phyloP scores from a whole-genome alignment of 2,113 vertebrate species.

The Amphiprion percula region DNA sequence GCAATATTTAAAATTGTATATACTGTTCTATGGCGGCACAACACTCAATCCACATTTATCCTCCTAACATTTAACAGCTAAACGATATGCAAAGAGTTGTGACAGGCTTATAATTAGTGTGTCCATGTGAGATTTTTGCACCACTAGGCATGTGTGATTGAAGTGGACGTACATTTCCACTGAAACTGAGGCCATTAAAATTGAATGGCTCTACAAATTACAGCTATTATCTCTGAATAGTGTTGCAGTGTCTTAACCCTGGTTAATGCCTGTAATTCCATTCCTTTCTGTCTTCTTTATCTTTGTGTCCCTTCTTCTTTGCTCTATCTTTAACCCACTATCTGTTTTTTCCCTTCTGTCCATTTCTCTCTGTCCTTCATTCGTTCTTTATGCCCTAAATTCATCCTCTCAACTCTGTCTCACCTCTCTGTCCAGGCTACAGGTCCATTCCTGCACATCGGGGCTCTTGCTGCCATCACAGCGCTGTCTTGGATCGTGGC shows the following conservation, averaged over 20 bases:
- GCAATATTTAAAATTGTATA: neutral
- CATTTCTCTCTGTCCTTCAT: neutral
- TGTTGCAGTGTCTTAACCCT: conserved; percentile 17
- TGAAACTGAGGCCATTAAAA: conserved; percentile 38
- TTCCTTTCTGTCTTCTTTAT: neutral
- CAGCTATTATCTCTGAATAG: conserved; percentile 50
- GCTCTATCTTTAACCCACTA: neutral
- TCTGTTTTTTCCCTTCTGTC: neutral
- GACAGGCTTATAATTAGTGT: conserved; percentile 36
- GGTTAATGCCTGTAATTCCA: conserved; percentile 50
- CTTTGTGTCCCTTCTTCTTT: conserved; percentile 33
- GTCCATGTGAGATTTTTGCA: conserved; percentile 18
- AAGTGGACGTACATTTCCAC: neutral
- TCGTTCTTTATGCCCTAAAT: neutral
- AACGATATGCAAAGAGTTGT: conserved; percentile 6
- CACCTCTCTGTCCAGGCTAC: conserved; percentile 87
- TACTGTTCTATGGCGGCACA: neutral
- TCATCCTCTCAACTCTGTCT: neutral
- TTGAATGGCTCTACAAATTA: conserved; percentile 44
- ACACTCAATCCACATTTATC: neutral
- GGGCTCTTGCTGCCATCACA: conserved; percentile 89
- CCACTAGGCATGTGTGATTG: conserved; percentile 25
- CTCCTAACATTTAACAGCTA: neutral
- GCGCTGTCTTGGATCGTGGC: conserved; percentile 95
- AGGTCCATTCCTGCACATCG: conserved; percentile 95